Conservation (phyloP, 2,888 invertebrate species). For the Bibio marci region DNA sequence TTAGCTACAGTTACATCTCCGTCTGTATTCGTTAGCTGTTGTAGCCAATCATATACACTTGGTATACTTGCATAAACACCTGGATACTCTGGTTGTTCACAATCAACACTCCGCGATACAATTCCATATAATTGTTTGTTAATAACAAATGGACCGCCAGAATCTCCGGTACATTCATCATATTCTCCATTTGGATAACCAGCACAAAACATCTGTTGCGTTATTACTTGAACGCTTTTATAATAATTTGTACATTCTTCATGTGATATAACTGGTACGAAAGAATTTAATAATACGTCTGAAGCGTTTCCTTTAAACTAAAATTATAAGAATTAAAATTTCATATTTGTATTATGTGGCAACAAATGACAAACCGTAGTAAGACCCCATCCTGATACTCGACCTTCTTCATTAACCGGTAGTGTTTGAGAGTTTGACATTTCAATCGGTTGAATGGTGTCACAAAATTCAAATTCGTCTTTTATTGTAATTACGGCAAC, state of each 20-base stretch:
- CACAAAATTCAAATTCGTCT: background rate
- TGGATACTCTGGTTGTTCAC: too few relatives aligned
- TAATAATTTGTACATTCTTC: too few relatives aligned
- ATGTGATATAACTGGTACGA: too few relatives aligned
- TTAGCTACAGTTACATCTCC: too few relatives aligned
- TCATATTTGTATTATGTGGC: background rate
- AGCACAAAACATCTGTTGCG: background rate
- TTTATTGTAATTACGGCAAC: background rate
- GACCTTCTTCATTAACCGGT: background rate
- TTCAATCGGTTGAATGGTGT: background rate
- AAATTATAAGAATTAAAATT: background rate
- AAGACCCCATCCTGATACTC: background rate
- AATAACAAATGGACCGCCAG: background rate
- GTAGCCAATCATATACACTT: too few relatives aligned
- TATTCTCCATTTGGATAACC: background rate
- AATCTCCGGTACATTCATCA: background rate
- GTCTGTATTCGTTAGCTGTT: too few relatives aligned
- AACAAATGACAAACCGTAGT: background rate
- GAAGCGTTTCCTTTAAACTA: background rate
- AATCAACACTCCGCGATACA: background rate
- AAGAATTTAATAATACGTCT: background rate
- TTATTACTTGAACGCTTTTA: too few relatives aligned
- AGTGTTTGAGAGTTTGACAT: background rate
- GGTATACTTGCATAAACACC: too few relatives aligned
- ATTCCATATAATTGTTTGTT: background rate